Evolutionary conservation across 2,888 invertebrate genomes (phyloP).

Genomic region (Brachynemurus nebulosus): DNA sequence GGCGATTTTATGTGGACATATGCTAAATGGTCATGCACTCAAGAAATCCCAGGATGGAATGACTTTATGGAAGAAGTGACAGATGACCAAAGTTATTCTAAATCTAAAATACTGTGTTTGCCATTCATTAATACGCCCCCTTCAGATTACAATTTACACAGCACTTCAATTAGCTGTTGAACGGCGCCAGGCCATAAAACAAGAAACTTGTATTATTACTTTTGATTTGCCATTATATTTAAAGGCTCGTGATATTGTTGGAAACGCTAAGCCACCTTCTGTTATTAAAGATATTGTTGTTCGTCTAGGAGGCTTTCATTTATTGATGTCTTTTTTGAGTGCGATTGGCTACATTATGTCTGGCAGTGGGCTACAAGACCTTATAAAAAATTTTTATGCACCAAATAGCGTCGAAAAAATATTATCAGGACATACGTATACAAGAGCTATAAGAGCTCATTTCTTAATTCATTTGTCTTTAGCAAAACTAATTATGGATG

Average conservation of each 20-base stretch:
- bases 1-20: slow-evolving; percentile 11
- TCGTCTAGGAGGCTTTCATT: slow-evolving; percentile 23
- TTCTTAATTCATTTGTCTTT: slow-evolving; percentile 16
- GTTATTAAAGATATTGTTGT: slow-evolving; percentile 8
- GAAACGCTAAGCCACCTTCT: neutral
- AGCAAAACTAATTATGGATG: slow-evolving; percentile 11
- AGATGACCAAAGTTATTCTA: slow-evolving; percentile 1
- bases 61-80: slow-evolving; percentile 18
- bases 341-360: slow-evolving; percentile 19
- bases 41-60: slow-evolving; percentile 15
- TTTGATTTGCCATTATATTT: neutral
- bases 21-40: slow-evolving; percentile 11
- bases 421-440: slow-evolving; percentile 19
- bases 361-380: slow-evolving; percentile 20
- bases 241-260: neutral
- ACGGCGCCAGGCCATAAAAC: neutral
- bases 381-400: slow-evolving; percentile 19
- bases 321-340: slow-evolving; percentile 20
- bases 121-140: neutral
- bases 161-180: neutral
- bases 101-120: neutral
- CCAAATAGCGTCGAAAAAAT: slow-evolving; percentile 20
- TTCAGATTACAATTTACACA: neutral
- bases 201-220: neutral
- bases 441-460: slow-evolving; percentile 21